A percentile compares a stretch with the other conserved stretches of the same genome.
Evolutionary conservation across 92 coral and sea anemone species (phyloP).

Genomic region (Scolanthus callimorphus): DNA sequence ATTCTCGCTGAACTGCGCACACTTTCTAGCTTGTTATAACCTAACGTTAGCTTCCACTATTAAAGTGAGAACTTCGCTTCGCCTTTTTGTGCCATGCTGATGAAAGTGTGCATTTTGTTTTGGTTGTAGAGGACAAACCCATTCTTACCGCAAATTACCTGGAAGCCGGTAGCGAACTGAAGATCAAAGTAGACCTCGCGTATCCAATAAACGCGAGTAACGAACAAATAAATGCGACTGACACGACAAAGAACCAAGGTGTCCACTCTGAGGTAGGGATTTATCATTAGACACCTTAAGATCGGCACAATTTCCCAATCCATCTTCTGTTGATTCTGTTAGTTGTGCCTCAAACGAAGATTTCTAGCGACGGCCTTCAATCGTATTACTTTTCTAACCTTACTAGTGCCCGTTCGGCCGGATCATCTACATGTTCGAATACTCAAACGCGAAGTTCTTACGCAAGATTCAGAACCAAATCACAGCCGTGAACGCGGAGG

Average conservation of each 20-base stretch:
- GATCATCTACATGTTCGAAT: conserved; percentile 79
- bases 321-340: not conserved
- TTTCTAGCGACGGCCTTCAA: too few species aligned
- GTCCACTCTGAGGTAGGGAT: too few species aligned
- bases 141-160: conserved; percentile 84
- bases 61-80: too few species aligned
- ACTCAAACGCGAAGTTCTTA: conserved; percentile 75
- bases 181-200: conserved; percentile 82
- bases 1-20: too few species aligned
- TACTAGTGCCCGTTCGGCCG: conserved; percentile 96
- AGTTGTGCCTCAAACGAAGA: not conserved
- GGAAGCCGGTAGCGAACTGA: conserved; percentile 88
- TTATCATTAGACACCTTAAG: not conserved
- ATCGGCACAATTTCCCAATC: not conserved
- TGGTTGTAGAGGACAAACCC: conserved; percentile 89
- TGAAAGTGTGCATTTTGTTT: too few species aligned
- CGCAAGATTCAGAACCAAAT: conserved; percentile 73
- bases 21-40: too few species aligned
- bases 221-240: too few species aligned
- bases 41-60: too few species aligned
- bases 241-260: too few species aligned
- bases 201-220: conserved; percentile 62
- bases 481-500: conserved; percentile 77
- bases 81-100: too few species aligned
- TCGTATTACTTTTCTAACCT: too few species aligned